Evolutionary conservation across 2,888 invertebrate species (phyloP).

Genomic region (Cantharis nigra): DNA sequence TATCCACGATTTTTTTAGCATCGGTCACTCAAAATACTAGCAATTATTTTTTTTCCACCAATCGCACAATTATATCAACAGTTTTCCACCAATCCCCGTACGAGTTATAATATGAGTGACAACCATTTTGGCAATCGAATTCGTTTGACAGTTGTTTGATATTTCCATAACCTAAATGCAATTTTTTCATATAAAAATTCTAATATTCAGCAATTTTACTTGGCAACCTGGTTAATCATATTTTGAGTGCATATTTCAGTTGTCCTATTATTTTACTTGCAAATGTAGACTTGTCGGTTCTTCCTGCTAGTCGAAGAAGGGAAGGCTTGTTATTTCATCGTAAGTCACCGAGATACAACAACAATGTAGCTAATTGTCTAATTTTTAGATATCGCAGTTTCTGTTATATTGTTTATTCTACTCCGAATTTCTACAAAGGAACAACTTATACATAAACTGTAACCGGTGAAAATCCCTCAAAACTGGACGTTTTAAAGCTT

Average conservation of each 20-base stretch:
- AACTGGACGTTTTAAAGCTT: too few relatives aligned
- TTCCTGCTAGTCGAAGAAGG: not conserved
- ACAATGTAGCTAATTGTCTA: not conserved
- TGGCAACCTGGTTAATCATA: not conserved
- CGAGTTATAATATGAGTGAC: conserved; percentile 35
- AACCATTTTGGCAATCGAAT: conserved; percentile 35
- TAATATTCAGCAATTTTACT: not conserved
- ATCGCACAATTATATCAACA: conserved; percentile 38
- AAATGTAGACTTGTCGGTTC: not conserved
- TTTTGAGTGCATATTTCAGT: not conserved
- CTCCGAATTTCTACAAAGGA: not conserved
- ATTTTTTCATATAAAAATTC: conserved; percentile 14
- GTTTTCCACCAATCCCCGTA: conserved; percentile 35
- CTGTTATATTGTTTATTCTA: not conserved
- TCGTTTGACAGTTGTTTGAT: conserved; percentile 33
- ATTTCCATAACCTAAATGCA: conserved; percentile 37
- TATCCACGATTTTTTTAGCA: conserved; percentile 1
- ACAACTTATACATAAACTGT: not conserved
- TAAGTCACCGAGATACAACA: not conserved
- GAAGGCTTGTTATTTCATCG: not conserved
- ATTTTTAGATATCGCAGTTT: not conserved
- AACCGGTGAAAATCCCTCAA: too few relatives aligned
- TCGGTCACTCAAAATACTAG: conserved; percentile 28
- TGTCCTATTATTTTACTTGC: not conserved
- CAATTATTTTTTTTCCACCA: conserved; percentile 39